These are phyloP conservation scores for Drosophila mayri DNA, from an alignment of 1,140 invertebrate genomes.

Conservation along the genomic window DNA sequence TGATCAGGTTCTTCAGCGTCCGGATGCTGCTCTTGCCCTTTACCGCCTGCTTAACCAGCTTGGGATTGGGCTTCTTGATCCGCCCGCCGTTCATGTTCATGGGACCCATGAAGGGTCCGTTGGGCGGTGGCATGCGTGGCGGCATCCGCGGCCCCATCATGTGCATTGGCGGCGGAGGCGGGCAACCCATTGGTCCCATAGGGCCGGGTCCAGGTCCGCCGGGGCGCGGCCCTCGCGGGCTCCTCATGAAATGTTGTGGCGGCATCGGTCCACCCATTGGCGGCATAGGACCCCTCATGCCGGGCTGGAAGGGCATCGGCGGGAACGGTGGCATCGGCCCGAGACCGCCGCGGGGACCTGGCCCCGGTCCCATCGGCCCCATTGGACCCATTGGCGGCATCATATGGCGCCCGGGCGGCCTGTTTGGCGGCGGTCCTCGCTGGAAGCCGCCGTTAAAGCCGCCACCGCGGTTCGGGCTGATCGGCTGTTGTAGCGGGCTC, in stretches of 20 bases:
- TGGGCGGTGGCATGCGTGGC: conserved; percentile 61
- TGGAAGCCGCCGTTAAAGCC: conserved; percentile 32
- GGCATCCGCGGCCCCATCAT: conserved; percentile 67
- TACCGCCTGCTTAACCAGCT: conserved; percentile 70
- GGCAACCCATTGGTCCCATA: conserved; percentile 44
- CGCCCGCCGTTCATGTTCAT: conserved; percentile 61
- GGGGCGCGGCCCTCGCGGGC: conserved; percentile 26
- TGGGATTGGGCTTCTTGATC: conserved; percentile 74
- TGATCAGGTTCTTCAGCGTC: conserved; percentile 79
- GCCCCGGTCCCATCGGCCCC: conserved; percentile 47
- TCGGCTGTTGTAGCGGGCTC: background rate
- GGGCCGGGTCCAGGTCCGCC: conserved; percentile 48
- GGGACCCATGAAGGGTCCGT: conserved; percentile 33
- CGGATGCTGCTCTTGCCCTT: conserved; percentile 81
- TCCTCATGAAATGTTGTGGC: conserved; percentile 62
- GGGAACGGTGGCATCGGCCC: conserved; percentile 48
- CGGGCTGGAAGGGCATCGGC: conserved; percentile 52
- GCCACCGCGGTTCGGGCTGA: conserved; percentile 49
- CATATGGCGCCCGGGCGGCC: conserved; percentile 48
- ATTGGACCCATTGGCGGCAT: conserved; percentile 48
- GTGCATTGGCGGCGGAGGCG: conserved; percentile 59
- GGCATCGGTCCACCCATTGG: conserved; percentile 63
- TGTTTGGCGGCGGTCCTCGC: conserved; percentile 38
- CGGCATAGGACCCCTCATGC: conserved; percentile 48
- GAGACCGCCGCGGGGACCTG: conserved; percentile 43